Percentiles rank a stretch among this genome's conserved stretches.
phyloP scores from a whole-genome alignment of 2,797 vertebrate genomes.

The Pogoniulus pusillus region DNA sequence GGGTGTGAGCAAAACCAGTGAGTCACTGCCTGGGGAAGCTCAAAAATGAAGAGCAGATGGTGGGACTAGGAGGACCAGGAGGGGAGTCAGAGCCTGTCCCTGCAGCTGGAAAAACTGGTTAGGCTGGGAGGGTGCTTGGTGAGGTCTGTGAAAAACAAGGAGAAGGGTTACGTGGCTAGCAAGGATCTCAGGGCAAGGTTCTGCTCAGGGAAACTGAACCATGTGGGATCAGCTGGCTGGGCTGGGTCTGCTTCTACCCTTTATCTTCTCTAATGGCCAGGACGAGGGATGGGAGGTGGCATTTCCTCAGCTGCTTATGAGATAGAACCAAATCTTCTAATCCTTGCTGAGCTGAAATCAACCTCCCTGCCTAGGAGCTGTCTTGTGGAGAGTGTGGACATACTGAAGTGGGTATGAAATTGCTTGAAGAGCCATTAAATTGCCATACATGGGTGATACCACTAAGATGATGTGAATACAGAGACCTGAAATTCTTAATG shows the following conservation, averaged over 20 bases:
- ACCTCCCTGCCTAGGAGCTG: background rate
- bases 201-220: conserved; percentile 33
- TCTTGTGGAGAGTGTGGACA: background rate
- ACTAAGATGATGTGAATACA: background rate
- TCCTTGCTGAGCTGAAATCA: conserved; percentile 25
- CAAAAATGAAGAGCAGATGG: background rate
- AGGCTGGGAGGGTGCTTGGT: background rate
- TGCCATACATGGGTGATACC: background rate
- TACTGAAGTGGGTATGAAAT: conserved; percentile 51
- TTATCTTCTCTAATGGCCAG: background rate
- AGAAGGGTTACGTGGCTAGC: background rate
- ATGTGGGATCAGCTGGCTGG: background rate
- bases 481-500: conserved; percentile 29
- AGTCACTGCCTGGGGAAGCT: background rate
- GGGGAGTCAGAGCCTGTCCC: background rate
- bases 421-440: conserved; percentile 21
- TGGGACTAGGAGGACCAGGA: background rate
- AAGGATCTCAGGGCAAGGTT: background rate
- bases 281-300: background rate
- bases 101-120: fast-evolving
- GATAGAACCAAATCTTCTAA: conserved; percentile 7
- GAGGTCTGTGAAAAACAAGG: background rate
- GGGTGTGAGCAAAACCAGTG: background rate
- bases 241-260: background rate
- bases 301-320: background rate